Base-by-base conservation (phyloP, 2,888 invertebrate genomes). In the Caenorhabditis macrosperma region DNA sequence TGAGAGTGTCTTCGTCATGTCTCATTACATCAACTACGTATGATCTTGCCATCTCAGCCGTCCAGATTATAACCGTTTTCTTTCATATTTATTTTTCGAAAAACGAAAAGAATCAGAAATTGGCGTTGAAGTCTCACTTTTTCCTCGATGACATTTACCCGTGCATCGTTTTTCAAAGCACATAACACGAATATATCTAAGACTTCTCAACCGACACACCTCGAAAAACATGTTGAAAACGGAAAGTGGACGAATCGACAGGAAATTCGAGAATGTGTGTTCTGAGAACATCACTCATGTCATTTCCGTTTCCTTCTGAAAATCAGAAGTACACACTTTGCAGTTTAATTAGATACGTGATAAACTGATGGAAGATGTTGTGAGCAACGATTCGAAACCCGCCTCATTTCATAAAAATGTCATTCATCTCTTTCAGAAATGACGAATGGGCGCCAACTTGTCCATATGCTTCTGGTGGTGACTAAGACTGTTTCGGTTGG, bases 1-100 rank as follows among this genome's bases (percentile, higher is more conserved):
- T 38, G 55, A 71, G 71, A 72, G 71, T 71, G 54, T 60, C 46
- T 61, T 72, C 55, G 74, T 64, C 74, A 74, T 59, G 50, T 74
- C 64, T 74, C 74, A 74, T 74, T 74, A 74, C 55, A 57, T 63
- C 57, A 54, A 44, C 41, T 50, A 52, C 1, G 20, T 41, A 12
- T 35, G 69, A 59, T 44, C 46, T 38, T 46, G 15, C 7, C 38
- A 6, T n/a, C 44, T 38, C 9, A 38, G 38, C 38, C n/a, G 44
- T 26, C 26, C 15, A 52, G 52, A 52, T 26, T 26, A 52, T 2
- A 3, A 26, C 28, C 15, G 28, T 15, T 52, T 52, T 28, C 28
- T 41, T n/a, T 41, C 4, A 10, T n/a, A 9, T 41, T 15, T 4
- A 15, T 10, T 46, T 46, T 22, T 33, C 5, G 5, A 5, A 33